Evolutionary conservation across 1,140 invertebrate species (phyloP).

Genomic region (Caenorhabditis inopinata): DNA sequence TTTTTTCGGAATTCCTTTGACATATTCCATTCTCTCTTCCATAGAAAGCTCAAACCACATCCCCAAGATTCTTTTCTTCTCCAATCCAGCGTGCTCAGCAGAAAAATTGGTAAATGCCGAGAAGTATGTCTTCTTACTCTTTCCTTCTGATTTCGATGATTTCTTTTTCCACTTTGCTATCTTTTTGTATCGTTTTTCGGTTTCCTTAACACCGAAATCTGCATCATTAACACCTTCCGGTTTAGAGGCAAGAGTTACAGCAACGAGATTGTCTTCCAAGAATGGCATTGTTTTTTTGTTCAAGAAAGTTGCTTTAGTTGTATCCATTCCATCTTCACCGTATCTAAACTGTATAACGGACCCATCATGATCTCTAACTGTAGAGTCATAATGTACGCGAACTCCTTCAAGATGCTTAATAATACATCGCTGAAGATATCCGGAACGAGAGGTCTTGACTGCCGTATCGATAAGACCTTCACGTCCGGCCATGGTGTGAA

Average conservation of each 20-base stretch:
- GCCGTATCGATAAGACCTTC: slow-evolving; percentile 79
- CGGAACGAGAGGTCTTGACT: slow-evolving; percentile 88
- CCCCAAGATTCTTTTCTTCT: slow-evolving; percentile 38
- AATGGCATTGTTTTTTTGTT: slow-evolving; percentile 79
- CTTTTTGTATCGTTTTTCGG: slow-evolving; percentile 43
- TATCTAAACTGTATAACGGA: slow-evolving; percentile 89
- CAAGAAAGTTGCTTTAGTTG: slow-evolving; percentile 82
- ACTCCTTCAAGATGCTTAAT: slow-evolving; percentile 97
- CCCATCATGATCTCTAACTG: slow-evolving; percentile 89
- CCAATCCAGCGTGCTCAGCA: slow-evolving; percentile 4
- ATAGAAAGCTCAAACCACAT: slow-evolving; percentile 45
- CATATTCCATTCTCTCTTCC: slow-evolving; percentile 39
- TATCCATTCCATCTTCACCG: slow-evolving; percentile 95
- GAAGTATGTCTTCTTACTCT: slow-evolving; percentile 34
- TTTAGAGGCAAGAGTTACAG: slow-evolving; percentile 71
- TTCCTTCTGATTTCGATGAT: neutral
- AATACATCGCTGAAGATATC: slow-evolving; percentile 94
- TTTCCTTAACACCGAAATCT: slow-evolving; percentile 34
- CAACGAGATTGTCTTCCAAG: slow-evolving; percentile 74
- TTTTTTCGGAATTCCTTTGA: neutral
- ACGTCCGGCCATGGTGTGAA: slow-evolving; percentile 98
- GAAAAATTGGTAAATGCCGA: slow-evolving; percentile 47
- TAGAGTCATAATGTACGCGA: slow-evolving; percentile 79
- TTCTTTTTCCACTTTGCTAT: slow-evolving; percentile 42
- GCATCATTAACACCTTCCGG: slow-evolving; percentile 68